Evolutionary conservation across 2,888 invertebrate genomes (phyloP), one percentile per base, ranked within the genome.

Genomic region (Isotomurus palustris): DNA sequence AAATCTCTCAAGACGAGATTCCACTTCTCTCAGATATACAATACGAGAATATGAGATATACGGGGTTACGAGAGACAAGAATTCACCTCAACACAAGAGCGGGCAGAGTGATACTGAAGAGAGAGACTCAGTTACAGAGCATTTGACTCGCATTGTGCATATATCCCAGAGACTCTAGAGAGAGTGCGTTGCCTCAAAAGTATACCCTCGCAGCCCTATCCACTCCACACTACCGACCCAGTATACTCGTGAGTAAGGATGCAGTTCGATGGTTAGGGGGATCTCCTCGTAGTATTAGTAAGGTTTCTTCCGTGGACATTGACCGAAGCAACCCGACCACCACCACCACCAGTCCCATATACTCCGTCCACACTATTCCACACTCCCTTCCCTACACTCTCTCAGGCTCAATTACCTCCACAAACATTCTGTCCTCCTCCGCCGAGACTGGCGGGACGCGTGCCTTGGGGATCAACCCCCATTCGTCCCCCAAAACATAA

Each of bases 361-460:
- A n/a, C n/a, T n/a, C n/a, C n/a, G n/a, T n/a, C n/a, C n/a, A n/a
- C n/a, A n/a, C n/a, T n/a, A n/a, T n/a, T n/a, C n/a, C 49, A 49
- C 21, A 49, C 21, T 22, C 49, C 35, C 19, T 36, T 17, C 44
- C 22, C n/a, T 5, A 40, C 17, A n/a, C 40, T 40, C 40, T 43
- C 24, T 25, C 24, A 43, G 21, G 24, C 43, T 22, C 43, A 54
- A 54, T 54, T 54, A 54, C 48, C 54, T 48, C 54, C 45, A 54
- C 36, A 62, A 45, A 52, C 52, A n/a, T n/a, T n/a, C n/a, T n/a
- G n/a, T n/a, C 52, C 52, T 45, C 43, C 51, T 48, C 50, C 54
- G 63, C 54, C 58, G 41, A 56, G 60, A 59, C 66, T 66, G 66
- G 66, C 66, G 66, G 66, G 66, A 66, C 60, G 57, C 58, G 57